A percentile compares a stretch with the other conserved stretches of the same genome.
Conservation (phyloP, 2,888 invertebrate genomes). For the Heteropelma amictum region DNA sequence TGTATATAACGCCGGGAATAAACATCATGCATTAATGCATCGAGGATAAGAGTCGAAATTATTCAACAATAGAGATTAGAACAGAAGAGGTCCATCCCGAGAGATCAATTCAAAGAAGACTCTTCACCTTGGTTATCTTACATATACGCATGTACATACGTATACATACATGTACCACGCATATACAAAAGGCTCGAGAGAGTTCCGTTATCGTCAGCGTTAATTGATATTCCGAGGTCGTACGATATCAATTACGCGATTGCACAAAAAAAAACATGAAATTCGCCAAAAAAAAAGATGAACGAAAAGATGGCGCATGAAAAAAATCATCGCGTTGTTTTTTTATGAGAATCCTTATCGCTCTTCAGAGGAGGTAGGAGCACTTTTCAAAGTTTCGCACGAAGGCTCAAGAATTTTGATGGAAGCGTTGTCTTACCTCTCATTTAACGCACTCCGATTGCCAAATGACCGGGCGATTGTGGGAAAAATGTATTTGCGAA, state of each 20-base stretch:
- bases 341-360: too few species aligned
- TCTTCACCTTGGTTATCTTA: slow-evolving; percentile 48
- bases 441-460: slow-evolving; percentile 64
- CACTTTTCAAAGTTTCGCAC: too few species aligned
- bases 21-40: neutral
- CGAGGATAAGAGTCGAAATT: neutral
- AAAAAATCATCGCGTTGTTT: too few species aligned
- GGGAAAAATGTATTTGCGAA: slow-evolving; percentile 11
- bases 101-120: slow-evolving; percentile 15
- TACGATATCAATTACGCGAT: slow-evolving; percentile 30
- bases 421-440: slow-evolving; percentile 64
- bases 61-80: slow-evolving; percentile 10
- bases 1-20: neutral
- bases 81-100: slow-evolving; percentile 28
- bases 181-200: neutral
- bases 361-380: too few species aligned
- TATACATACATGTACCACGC: neutral
- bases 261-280: neutral
- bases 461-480: slow-evolving; percentile 32
- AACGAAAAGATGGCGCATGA: slow-evolving; percentile 14
- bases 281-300: neutral
- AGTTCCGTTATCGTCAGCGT: slow-evolving; percentile 59
- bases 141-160: neutral
- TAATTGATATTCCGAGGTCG: slow-evolving; percentile 60
- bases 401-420: too few species aligned